A percentile compares a stretch with the other conserved stretches of the same genome.
Evolutionary conservation across 2,113 vertebrate genomes (phyloP).

Genomic region (Notarius lentiginosus): DNA sequence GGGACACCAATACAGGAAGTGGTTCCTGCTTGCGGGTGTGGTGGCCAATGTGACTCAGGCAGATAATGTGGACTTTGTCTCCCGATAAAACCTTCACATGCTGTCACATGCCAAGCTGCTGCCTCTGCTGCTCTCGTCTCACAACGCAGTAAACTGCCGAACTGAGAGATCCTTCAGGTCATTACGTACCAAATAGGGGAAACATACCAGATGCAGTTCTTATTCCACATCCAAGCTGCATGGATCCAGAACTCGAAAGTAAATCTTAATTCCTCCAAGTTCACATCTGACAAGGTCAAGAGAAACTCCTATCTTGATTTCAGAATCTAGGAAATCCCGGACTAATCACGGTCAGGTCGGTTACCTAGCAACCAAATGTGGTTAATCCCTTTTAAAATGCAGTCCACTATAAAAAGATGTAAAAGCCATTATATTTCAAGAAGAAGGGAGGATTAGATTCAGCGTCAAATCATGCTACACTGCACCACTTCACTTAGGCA

Average conservation of each 20-base stretch:
- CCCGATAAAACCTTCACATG: constrained; percentile 37
- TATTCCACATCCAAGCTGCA: background rate
- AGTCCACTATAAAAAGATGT: background rate
- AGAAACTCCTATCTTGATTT: background rate
- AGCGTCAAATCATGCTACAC: background rate
- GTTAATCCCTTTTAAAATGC: background rate
- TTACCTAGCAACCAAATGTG: background rate
- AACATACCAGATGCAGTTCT: background rate
- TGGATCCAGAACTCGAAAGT: background rate
- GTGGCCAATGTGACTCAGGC: constrained; percentile 36
- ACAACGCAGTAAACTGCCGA: background rate
- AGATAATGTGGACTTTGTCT: constrained; percentile 49
- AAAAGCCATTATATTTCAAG: background rate
- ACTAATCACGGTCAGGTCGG: background rate
- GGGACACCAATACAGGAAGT: constrained; percentile 37
- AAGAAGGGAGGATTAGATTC: background rate
- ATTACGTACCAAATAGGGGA: background rate
- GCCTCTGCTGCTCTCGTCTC: constrained; percentile 9
- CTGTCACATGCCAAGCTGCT: constrained; percentile 27
- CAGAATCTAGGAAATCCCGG: background rate
- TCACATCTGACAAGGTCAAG: background rate
- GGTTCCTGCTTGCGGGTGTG: constrained; percentile 42
- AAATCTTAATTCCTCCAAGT: background rate
- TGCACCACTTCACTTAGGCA: background rate
- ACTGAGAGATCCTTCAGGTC: background rate